Percentiles rank a stretch among this genome's conserved stretches.
Conservation (phyloP, 2,888 invertebrate genomes). For the Pteria penguin region DNA sequence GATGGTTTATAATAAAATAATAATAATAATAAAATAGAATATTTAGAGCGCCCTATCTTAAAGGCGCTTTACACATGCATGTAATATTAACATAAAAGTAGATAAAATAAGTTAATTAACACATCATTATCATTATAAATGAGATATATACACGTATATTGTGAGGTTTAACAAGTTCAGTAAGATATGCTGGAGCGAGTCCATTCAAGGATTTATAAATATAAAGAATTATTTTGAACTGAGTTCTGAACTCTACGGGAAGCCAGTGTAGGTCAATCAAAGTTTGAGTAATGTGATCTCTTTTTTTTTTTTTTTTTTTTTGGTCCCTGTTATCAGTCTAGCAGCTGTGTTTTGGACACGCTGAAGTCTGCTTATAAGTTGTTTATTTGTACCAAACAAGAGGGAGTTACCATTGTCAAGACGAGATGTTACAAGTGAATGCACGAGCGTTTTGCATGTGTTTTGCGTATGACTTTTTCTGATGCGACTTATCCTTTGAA, state of each 20-base stretch:
- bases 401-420: conserved; percentile 2
- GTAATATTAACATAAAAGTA: no score
- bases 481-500: no score
- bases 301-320: no score
- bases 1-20: no score
- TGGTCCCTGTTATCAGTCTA: not conserved
- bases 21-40: no score
- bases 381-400: no score
- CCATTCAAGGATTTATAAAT: conserved; percentile 1
- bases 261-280: conserved; percentile 12
- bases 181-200: not conserved
- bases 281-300: not conserved
- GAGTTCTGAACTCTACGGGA: not conserved
- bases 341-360: conserved; percentile 11
- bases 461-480: no score
- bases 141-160: no score
- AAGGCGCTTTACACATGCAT: no score
- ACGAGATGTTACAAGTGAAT: conserved; percentile 11
- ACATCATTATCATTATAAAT: no score
- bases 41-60: no score
- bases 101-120: no score
- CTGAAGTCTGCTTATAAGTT: not conserved
- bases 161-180: not conserved
- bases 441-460: not conserved
- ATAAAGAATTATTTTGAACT: not conserved